Evolutionary conservation across 2,113 vertebrate species (phyloP).

Genomic region (Protobothrops mucrosquamatus): DNA sequence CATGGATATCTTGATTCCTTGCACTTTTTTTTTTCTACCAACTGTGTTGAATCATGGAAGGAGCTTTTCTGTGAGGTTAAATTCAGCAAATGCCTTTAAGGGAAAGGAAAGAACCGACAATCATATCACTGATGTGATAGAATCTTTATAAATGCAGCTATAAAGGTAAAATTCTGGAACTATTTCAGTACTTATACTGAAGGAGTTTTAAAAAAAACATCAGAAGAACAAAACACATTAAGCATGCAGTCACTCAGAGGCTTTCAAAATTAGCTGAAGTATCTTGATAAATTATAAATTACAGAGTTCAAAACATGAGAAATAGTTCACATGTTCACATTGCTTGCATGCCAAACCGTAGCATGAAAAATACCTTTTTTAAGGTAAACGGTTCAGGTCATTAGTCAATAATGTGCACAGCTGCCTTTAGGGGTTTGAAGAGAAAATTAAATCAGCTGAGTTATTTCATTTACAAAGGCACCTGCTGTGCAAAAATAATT

Average conservation of each 20-base stretch:
- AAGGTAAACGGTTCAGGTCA: constrained; percentile 31
- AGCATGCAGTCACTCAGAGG: neutral
- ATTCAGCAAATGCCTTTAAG: neutral
- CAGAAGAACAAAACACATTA: neutral
- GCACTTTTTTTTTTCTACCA: neutral
- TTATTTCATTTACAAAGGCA: constrained; percentile 54
- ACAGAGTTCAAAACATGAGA: constrained; percentile 13
- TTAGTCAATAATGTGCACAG: constrained; percentile 43
- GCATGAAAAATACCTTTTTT: neutral
- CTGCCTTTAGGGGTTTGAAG: constrained; percentile 9
- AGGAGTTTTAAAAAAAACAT: neutral
- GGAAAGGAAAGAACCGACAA: neutral
- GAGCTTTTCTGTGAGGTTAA: neutral
- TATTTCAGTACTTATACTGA: neutral
- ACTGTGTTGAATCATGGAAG: neutral
- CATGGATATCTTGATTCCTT: neutral
- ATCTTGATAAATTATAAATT: constrained; percentile 32
- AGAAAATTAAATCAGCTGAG: constrained; percentile 41
- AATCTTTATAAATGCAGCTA: neutral
- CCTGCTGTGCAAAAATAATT: constrained; percentile 46
- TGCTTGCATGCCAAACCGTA: neutral
- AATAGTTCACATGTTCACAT: constrained; percentile 5
- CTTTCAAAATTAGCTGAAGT: neutral
- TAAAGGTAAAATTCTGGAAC: neutral
- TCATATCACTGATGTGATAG: neutral